Conservation (phyloP, 1,140 invertebrate species). For the Drosophila neocordata region DNA sequence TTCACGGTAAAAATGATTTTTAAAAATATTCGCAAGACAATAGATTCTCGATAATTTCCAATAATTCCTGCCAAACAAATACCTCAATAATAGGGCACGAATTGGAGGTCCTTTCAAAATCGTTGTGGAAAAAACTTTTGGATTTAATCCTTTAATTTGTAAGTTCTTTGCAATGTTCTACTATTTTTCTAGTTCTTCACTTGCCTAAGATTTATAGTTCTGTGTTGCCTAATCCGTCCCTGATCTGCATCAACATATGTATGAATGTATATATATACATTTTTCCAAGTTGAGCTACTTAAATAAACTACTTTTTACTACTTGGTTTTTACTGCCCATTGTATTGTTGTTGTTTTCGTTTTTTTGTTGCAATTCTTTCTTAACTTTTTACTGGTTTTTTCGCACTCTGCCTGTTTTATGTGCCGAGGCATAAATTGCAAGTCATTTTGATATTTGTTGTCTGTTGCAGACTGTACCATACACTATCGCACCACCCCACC, state of each 20-base stretch:
- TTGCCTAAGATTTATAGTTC: no score
- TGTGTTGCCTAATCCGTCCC: background rate
- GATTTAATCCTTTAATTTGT: no score
- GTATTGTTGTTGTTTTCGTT: no score
- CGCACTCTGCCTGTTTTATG: conserved; percentile 52
- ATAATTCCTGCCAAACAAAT: no score
- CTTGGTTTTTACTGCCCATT: conserved; percentile 33
- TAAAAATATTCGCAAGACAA: no score
- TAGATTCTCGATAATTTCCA: no score
- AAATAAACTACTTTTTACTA: conserved; percentile 75
- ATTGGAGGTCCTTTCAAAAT: no score
- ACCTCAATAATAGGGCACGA: no score
- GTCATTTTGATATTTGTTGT: conserved; percentile 16
- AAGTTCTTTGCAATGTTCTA: no score
- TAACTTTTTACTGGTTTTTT: conserved; percentile 19
- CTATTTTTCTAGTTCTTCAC: no score
- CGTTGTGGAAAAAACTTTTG: no score
- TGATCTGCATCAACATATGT: background rate
- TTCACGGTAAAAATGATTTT: no score
- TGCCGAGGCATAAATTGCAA: conserved; percentile 57
- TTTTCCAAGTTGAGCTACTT: conserved; percentile 65
- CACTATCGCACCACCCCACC: background rate
- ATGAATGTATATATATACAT: conserved; percentile 21
- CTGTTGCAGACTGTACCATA: conserved; percentile 23
- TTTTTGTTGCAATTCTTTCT: conserved; percentile 26